Conservation (phyloP, 1,140 invertebrate genomes). For the Bombus superbus region DNA sequence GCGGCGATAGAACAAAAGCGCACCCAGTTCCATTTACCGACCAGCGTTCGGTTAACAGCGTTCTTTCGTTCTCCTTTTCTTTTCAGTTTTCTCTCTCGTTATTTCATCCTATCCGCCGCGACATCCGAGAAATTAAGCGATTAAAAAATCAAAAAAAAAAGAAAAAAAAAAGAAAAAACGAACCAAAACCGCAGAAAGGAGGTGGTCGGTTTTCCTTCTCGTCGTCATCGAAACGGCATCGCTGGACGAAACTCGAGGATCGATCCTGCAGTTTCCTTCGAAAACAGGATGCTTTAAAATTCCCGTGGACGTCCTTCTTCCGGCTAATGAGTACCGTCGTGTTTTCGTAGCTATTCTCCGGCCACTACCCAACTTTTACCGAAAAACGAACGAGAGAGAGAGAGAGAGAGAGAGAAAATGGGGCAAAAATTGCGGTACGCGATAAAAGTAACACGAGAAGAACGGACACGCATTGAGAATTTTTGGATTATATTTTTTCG, state of each 20-base stretch:
- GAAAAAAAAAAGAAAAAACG: neutral
- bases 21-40: neutral
- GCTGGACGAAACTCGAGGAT: conserved; percentile 9
- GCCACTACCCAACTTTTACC: conserved; percentile 28
- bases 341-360: conserved; percentile 45
- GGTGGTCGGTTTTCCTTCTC: neutral
- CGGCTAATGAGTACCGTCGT: conserved; percentile 57
- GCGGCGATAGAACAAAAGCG: neutral
- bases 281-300: conserved; percentile 63
- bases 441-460: neutral
- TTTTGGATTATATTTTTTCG: neutral
- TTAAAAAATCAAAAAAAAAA: fast-evolving
- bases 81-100: neutral
- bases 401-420: neutral
- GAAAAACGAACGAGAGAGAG: conserved; percentile 10
- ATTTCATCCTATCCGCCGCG: neutral
- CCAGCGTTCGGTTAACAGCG: neutral
- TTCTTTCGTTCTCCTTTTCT: neutral
- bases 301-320: conserved; percentile 39
- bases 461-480: neutral
- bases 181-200: neutral
- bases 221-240: neutral
- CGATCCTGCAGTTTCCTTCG: conserved; percentile 39
- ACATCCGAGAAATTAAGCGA: neutral
- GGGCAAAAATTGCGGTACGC: neutral